A percentile compares a stretch with the other conserved stretches of the same genome.
These are phyloP conservation scores for Frankliniella intonsa DNA, from an alignment of 2,888 invertebrate genomes.

Conservation along the genomic window DNA sequence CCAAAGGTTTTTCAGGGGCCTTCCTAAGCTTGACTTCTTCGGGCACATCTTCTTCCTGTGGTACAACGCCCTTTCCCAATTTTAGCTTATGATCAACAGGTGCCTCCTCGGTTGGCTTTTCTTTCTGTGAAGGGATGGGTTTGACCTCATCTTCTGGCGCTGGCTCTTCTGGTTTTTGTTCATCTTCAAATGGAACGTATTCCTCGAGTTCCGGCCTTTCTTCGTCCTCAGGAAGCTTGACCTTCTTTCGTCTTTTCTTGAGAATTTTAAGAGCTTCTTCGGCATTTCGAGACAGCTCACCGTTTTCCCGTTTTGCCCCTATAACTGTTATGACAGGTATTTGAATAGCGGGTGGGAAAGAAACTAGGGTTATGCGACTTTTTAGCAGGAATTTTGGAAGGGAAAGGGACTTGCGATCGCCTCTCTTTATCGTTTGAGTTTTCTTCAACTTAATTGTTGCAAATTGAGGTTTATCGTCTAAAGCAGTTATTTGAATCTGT, in stretches of 20 bases:
- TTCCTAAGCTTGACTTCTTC: conserved; percentile 33
- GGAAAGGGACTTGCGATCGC: conserved; percentile 43
- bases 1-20: conserved; percentile 16
- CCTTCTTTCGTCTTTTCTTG: conserved; percentile 47
- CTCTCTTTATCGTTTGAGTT: conserved; percentile 45
- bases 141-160: conserved; percentile 40
- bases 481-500: conserved; percentile 53
- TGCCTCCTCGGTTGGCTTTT: conserved; percentile 40
- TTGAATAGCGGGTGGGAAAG: conserved; percentile 49
- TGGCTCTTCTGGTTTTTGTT: conserved; percentile 55
- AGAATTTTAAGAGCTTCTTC: conserved; percentile 49
- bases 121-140: conserved; percentile 40
- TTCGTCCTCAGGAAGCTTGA: conserved; percentile 44
- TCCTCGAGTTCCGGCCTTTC: conserved; percentile 27
- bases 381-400: conserved; percentile 49
- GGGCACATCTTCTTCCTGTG: conserved; percentile 29
- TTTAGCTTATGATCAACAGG: not conserved
- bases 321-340: conserved; percentile 45
- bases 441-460: conserved; percentile 66
- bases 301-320: conserved; percentile 48
- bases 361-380: conserved; percentile 47
- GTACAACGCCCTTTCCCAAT: conserved; percentile 41
- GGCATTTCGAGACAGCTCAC: conserved; percentile 50
- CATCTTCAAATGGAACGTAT: conserved; percentile 34
- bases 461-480: conserved; percentile 52